Evolutionary conservation across 2,888 invertebrate genomes (phyloP), one percentile per base, ranked within the genome.

Genomic region (Xanthia icteritia): DNA sequence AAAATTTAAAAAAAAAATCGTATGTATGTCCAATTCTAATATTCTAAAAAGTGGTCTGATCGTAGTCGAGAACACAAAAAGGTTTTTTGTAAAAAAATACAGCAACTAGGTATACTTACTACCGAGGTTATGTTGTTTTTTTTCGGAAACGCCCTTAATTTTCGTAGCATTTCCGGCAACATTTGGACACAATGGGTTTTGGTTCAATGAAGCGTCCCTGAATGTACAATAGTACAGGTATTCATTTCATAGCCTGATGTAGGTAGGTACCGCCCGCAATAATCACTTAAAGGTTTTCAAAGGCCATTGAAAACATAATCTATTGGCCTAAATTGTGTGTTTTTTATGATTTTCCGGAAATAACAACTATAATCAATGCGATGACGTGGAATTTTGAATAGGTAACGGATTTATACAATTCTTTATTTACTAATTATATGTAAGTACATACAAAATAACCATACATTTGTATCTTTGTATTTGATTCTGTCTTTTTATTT

Each of bases 151-250:
- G 66, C 54, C 70, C 80, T 64, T 80, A 27, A 42, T 83, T 73
- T 71, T 56, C 56, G 51, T 54, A 39, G 36, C n/a, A 77, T 79
- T 85, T 81, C 81, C 71, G 83, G 69, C 60, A 77, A 69, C 63
- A 71, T 51, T 69, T 74, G 23, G 63, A 48, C 77, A 85, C 80
- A 77, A 83, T 70, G 60, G 68, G 45, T 76, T 78, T 73, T 67
- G n/a, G 42, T 39, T 83, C 83, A 87, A 86, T 76, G 69, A 64
- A 54, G 39, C n/a, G 78, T 66, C 71, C 73, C 54, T 77, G 73
- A 77, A 65, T 27, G 36, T 56, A 71, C 73, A 73, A 75, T 74
- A 54, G 73, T n/a, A 13, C 31, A 45, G 68, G 36, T 58, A 64
- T 73, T 76, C 58, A 65, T 36, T 73, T n/a, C 58, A 67, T 60